phyloP scores from a whole-genome alignment of 2,888 invertebrate genomes.

The Ichneumon xanthorius region DNA sequence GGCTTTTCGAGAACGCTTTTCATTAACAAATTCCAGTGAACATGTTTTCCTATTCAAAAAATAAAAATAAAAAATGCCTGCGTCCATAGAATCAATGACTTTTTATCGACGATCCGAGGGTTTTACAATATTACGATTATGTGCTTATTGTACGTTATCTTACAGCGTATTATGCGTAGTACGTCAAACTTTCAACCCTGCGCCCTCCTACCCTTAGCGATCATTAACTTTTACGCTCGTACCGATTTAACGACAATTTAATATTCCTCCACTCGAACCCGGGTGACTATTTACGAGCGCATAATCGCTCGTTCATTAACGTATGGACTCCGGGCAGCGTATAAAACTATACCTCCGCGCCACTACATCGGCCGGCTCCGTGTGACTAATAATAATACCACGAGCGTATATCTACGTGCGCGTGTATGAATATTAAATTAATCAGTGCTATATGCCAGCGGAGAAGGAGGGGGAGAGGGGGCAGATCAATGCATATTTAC shows the following conservation, averaged over 20 bases:
- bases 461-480: background rate
- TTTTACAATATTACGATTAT: background rate
- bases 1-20: too few species aligned
- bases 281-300: conserved; percentile 44
- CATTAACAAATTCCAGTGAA: too few species aligned
- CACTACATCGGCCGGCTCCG: conserved; percentile 1
- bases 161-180: too few species aligned
- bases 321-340: conserved; percentile 8
- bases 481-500: conserved; percentile 39
- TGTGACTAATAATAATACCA: conserved; percentile 23
- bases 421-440: conserved; percentile 52
- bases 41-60: background rate
- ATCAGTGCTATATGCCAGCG: conserved; percentile 5
- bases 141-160: background rate
- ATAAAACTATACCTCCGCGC: background rate
- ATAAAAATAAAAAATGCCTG: background rate
- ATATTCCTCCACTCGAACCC: conserved; percentile 44
- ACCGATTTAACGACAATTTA: conserved; percentile 56
- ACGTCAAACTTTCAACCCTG: too few species aligned
- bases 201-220: too few species aligned
- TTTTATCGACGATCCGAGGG: background rate
- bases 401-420: conserved; percentile 5
- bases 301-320: conserved; percentile 61
- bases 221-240: background rate
- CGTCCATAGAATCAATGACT: background rate